Conservation (phyloP, 2,113 vertebrate genomes). For the Cynopterus brachyotis region DNA sequence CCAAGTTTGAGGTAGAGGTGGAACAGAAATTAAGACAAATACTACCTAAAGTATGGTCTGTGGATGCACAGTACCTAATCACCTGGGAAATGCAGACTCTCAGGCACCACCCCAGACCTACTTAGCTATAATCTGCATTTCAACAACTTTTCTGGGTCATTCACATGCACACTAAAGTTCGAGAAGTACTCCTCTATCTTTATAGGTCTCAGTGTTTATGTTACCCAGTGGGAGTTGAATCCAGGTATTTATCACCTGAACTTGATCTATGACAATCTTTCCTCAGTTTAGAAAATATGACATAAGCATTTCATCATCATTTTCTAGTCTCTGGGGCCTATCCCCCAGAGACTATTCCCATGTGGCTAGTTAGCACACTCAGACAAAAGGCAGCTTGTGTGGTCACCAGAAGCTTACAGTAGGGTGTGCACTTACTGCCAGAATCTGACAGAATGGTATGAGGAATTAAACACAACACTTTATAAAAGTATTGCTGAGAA, state of each 20-base stretch:
- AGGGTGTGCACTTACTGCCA: background rate
- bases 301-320: background rate
- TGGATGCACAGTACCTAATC: background rate
- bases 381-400: background rate
- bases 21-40: background rate
- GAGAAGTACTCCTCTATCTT: background rate
- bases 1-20: background rate
- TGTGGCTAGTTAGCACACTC: background rate
- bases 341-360: background rate
- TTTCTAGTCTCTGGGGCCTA: background rate
- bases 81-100: background rate
- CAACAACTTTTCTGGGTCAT: background rate
- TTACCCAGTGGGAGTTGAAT: background rate
- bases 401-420: background rate
- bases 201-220: background rate
- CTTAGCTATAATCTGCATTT: background rate
- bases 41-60: background rate
- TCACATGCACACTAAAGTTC: background rate
- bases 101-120: background rate
- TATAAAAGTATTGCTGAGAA: background rate
- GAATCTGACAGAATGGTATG: background rate
- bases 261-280: background rate
- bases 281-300: background rate
- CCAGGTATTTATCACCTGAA: background rate
- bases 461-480: background rate